Base-by-base conservation (phyloP, 2,113 vertebrate genomes). In the Trematomus loennbergii region DNA sequence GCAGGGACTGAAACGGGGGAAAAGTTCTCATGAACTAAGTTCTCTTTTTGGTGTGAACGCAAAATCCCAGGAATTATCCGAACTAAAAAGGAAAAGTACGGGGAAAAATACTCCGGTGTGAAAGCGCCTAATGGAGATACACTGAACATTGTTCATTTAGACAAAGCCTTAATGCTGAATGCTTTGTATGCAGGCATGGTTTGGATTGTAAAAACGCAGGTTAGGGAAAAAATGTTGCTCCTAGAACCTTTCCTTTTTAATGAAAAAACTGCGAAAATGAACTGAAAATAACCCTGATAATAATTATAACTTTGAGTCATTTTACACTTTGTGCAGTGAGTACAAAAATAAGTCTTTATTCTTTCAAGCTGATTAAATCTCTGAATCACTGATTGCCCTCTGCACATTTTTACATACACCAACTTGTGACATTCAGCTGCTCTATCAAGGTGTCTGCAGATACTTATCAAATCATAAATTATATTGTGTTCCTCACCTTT, bases 371-470 rank as follows among this genome's bases (percentile, higher is more conserved):
- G 12, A 54, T 68, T 80, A 55, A 36, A 45, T 16, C 43, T 71
- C 43, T 40, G 36, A 71, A 61, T 48, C 6, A 59, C 43, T 17
- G 33, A 61, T 68, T 78, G 16, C 65, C 20, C 45, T 71, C 64
- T 46, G 76, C 22, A 4, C 36, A 46, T 45, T 72, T 80, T 65
- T 57, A n/a, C 7, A 55, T 78, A 29, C 25, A 68, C 53, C 48
- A 55, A 71, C 63, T 78, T 72, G 17, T 79, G 65, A 75, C 43
- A 73, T 72, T 67, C 60, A 22, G 2, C 72, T 49, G 25, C 72
- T 72, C 70, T 25, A 48, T 61, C 50, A 36, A 61, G 29, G 49
- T 40, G 50, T 70, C 58, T 68, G 54, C 18, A 11, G 61, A 3
- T 20, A 7, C 50, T 48, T 78, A 59, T 64, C 20, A 69, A 63